phyloP scores from a whole-genome alignment of 2,888 invertebrate species.

The Kryphioiulus occultus region DNA sequence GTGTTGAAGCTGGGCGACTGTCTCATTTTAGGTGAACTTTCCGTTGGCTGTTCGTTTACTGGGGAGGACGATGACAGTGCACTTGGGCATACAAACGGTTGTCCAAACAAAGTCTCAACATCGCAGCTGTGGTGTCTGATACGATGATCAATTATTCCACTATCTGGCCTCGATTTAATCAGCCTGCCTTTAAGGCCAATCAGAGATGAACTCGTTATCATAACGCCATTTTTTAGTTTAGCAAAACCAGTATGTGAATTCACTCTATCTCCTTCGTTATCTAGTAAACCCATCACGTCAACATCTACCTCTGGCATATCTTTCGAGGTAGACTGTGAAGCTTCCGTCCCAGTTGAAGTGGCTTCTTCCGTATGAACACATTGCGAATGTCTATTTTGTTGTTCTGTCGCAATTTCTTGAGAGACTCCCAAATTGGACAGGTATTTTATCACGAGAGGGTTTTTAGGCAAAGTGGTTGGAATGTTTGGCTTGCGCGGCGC shows the following conservation, averaged over 20 bases:
- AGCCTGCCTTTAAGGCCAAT: not conserved
- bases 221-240: not conserved
- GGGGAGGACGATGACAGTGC: constrained; percentile 65
- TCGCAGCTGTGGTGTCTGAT: constrained; percentile 37
- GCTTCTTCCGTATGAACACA: not conserved
- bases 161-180: not conserved
- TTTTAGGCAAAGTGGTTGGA: constrained; percentile 59
- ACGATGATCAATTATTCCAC: not conserved
- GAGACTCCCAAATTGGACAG: constrained; percentile 18
- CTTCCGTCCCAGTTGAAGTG: not conserved
- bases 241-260: not conserved
- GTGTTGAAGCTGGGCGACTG: not conserved
- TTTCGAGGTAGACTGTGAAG: constrained; percentile 61
- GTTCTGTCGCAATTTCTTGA: not conserved
- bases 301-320: constrained; percentile 47
- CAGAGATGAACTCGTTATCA: constrained; percentile 1
- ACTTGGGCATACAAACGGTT: not conserved
- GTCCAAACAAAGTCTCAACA: constrained; percentile 63
- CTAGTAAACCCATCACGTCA: not conserved
- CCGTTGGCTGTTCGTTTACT: constrained; percentile 54
- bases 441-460: constrained; percentile 44
- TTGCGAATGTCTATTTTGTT: not conserved
- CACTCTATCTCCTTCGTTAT: not conserved
- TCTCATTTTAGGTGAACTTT: not conserved
- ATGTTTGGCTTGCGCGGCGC: constrained; percentile 68